Percentiles rank a stretch among this genome's conserved stretches.
phyloP scores from a whole-genome alignment of 2,797 vertebrate genomes.

The Perodicticus potto region DNA sequence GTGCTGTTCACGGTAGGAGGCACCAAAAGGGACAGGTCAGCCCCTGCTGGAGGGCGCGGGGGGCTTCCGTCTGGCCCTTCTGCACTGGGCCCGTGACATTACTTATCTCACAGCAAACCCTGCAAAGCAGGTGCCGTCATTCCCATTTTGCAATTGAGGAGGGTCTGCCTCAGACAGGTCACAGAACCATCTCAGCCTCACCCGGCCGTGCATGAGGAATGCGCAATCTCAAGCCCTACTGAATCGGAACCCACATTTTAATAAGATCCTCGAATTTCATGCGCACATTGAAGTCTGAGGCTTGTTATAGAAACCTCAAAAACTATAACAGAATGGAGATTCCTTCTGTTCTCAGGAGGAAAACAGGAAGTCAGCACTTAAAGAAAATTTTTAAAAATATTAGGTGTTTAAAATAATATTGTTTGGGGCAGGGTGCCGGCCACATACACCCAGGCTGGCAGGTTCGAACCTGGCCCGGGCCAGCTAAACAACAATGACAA shows the following conservation, averaged over 20 bases:
- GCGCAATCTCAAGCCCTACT: neutral
- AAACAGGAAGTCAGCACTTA: neutral
- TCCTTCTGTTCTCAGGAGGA: neutral
- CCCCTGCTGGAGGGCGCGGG: too few species aligned
- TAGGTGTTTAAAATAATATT: neutral
- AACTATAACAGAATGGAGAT: neutral
- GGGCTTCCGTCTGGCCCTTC: neutral
- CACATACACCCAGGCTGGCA: too few species aligned
- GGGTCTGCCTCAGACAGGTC: neutral
- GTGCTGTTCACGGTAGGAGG: neutral
- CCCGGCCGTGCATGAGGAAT: neutral
- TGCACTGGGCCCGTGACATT: neutral
- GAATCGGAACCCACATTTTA: neutral
- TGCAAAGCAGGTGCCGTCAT: neutral
- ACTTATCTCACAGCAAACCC: neutral
- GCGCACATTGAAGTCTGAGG: neutral
- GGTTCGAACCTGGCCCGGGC: too few species aligned
- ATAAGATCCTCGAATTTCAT: neutral
- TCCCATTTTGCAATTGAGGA: neutral
- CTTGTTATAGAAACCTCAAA: neutral
- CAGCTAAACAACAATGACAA: too few species aligned
- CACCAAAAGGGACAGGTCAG: fast-evolving
- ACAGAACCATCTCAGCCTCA: neutral
- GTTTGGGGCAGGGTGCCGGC: neutral
- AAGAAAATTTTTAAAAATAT: neutral